A percentile compares a stretch with the other conserved stretches of the same genome.
These are phyloP conservation scores for Argya squamiceps DNA, from an alignment of 2,797 vertebrate genomes.

Conservation along the genomic window DNA sequence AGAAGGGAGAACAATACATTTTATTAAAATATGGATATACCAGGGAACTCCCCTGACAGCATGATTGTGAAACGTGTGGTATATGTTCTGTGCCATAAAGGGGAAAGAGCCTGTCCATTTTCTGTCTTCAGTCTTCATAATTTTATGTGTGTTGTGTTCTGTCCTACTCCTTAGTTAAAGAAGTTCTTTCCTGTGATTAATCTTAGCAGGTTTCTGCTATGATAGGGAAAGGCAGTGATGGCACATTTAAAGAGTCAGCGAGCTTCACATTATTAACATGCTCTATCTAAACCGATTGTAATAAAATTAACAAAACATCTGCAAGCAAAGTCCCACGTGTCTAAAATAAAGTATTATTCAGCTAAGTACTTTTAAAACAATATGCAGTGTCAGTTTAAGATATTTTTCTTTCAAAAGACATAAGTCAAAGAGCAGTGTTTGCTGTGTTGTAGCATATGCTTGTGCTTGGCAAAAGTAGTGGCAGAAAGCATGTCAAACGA, in stretches of 20 bases:
- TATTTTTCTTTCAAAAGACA: not conserved
- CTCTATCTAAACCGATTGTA: not conserved
- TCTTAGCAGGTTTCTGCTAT: not conserved
- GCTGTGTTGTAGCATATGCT: conserved; percentile 68
- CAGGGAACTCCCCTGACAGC: not conserved
- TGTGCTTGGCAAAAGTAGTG: conserved; percentile 48
- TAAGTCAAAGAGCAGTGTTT: conserved; percentile 12
- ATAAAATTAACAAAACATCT: not conserved
- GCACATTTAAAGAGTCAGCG: not conserved
- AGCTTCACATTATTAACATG: not conserved
- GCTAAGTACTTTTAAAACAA: not conserved
- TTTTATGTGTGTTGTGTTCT: not conserved
- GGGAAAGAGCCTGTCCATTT: not conserved
- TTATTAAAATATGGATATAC: not conserved
- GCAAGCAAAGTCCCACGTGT: not conserved
- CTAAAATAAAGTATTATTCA: not conserved
- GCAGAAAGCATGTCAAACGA: conserved; percentile 68
- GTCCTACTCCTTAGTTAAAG: not conserved
- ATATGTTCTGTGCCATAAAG: not conserved
- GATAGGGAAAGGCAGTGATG: not conserved
- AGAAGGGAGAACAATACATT: not conserved
- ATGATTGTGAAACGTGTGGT: not conserved
- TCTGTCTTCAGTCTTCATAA: not conserved
- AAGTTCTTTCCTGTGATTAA: not conserved
- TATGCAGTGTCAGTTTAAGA: not conserved